A percentile compares a stretch with the other conserved stretches of the same genome.
phyloP scores from a whole-genome alignment of 2,113 vertebrate species.

The Mus pahari region DNA sequence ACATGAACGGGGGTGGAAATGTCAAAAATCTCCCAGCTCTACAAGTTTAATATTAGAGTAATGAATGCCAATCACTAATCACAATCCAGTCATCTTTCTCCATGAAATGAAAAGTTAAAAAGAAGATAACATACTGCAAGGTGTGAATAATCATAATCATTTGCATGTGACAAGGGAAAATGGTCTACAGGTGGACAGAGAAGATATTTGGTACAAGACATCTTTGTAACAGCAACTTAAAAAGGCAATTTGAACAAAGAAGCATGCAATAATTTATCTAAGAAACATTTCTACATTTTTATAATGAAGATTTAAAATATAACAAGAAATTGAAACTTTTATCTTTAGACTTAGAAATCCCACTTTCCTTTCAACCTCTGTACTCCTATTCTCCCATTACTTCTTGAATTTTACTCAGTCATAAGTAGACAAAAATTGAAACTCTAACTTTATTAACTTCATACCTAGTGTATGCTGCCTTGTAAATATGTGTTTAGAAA shows the following conservation, averaged over 20 bases:
- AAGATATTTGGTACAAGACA: background rate
- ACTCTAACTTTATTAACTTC: background rate
- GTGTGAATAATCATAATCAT: conserved; percentile 31
- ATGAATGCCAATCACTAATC: conserved; percentile 54
- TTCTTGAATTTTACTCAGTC: background rate
- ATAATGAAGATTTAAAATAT: conserved; percentile 49
- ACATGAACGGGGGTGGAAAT: conserved; percentile 6
- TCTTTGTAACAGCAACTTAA: background rate
- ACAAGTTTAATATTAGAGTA: conserved; percentile 56
- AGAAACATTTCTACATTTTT: background rate
- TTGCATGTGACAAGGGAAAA: background rate
- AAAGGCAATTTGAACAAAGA: background rate
- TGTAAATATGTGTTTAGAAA: background rate
- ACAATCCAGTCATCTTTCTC: conserved; percentile 15
- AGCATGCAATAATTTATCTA: conserved; percentile 49
- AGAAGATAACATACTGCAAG: background rate
- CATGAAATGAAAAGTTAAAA: background rate
- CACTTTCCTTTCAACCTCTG: background rate
- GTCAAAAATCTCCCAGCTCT: conserved; percentile 56
- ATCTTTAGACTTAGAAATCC: conserved; percentile 60
- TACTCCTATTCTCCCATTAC: background rate
- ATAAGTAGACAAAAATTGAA: conserved; percentile 13
- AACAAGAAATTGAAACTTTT: conserved; percentile 49
- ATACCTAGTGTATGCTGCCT: background rate
- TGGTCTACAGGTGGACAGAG: background rate